Evolutionary conservation across 2,113 vertebrate species (phyloP).

Genomic region (Chrysemys picta): DNA sequence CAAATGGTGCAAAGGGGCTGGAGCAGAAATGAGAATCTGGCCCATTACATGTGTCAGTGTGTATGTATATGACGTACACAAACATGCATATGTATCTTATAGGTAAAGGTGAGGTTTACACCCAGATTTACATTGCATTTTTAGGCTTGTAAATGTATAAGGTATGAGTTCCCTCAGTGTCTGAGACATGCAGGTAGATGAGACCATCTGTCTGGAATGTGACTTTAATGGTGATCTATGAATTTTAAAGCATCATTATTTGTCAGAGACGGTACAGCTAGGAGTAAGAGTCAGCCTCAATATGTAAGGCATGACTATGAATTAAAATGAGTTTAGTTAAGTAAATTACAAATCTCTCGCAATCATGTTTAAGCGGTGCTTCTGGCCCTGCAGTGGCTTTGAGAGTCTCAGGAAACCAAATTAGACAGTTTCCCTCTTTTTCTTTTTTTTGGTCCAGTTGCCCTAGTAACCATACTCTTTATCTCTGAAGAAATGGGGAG

Average conservation of each 20-base stretch:
- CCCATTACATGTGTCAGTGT: not conserved
- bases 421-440: constrained; percentile 73
- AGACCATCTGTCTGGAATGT: constrained; percentile 71
- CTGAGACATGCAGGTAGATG: constrained; percentile 45
- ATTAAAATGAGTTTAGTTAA: constrained; percentile 64
- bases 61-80: not conserved
- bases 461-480: constrained; percentile 90
- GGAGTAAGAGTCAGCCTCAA: constrained; percentile 42
- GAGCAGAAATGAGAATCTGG: not conserved
- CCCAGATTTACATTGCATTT: constrained; percentile 60
- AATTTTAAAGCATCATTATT: constrained; percentile 60
- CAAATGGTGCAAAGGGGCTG: not conserved
- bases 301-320: constrained; percentile 17
- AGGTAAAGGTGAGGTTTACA: constrained; percentile 30
- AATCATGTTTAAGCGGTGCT: constrained; percentile 77
- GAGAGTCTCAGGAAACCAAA: constrained; percentile 71
- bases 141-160: constrained; percentile 20
- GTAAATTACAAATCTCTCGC: constrained; percentile 64
- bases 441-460: constrained; percentile 81
- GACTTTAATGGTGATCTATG: constrained; percentile 63
- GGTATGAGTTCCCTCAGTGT: constrained; percentile 32
- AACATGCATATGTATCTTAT: not conserved
- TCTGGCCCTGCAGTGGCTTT: constrained; percentile 52
- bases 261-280: constrained; percentile 53
- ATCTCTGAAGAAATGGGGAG: constrained; percentile 74